Evolutionary conservation across 1,140 invertebrate species (phyloP).

Genomic region (Atopsyche davidsoni): DNA sequence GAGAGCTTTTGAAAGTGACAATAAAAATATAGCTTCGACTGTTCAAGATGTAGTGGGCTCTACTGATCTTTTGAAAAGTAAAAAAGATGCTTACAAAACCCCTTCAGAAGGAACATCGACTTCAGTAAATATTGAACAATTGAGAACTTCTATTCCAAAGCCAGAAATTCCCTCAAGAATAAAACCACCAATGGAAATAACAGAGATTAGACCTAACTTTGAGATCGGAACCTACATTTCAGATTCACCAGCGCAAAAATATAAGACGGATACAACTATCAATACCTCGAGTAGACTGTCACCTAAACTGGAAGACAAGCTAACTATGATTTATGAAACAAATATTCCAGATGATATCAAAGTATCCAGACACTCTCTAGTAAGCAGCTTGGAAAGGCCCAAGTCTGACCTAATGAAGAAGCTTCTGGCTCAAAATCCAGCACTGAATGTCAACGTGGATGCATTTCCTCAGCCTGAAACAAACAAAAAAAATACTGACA

Average conservation of each 20-base stretch:
- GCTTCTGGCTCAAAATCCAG: conserved; percentile 46
- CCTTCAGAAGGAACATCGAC: too few relatives aligned
- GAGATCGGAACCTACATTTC: conserved; percentile 27
- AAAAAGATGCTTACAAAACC: too few relatives aligned
- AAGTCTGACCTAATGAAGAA: conserved; percentile 53
- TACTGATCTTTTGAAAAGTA: too few relatives aligned
- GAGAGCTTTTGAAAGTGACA: too few relatives aligned
- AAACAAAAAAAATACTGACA: conserved; percentile 30
- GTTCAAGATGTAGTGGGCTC: too few relatives aligned
- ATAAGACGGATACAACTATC: conserved; percentile 19
- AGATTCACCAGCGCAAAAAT: conserved; percentile 15
- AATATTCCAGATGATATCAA: conserved; percentile 57
- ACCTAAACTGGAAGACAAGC: conserved; percentile 38
- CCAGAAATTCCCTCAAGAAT: conserved; percentile 21
- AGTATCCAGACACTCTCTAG: conserved; percentile 51
- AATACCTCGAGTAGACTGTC: conserved; percentile 22
- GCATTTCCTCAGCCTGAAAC: conserved; percentile 33
- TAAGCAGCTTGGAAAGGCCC: conserved; percentile 48
- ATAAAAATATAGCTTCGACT: too few relatives aligned
- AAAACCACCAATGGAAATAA: too few relatives aligned
- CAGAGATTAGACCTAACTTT: conserved; percentile 23
- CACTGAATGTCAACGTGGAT: conserved; percentile 45
- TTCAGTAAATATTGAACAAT: too few relatives aligned
- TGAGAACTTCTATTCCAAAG: conserved; percentile 11
- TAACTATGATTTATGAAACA: conserved; percentile 46